These are phyloP conservation scores for Megalurothrips usitatus DNA, from an alignment of 2,888 invertebrate genomes.

Conservation along the genomic window DNA sequence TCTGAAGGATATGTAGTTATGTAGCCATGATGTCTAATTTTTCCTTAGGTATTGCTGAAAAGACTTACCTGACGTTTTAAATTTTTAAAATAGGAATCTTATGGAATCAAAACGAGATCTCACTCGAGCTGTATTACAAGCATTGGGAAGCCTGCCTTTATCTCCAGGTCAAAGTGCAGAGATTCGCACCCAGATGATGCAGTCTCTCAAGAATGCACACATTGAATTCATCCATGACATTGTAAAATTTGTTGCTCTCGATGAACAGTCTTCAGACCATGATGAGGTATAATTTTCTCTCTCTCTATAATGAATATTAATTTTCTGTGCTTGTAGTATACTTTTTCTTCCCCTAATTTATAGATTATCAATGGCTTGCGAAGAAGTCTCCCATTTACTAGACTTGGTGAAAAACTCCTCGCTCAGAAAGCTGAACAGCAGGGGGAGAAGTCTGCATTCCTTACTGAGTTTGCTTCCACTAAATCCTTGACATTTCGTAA, in stretches of 20 bases:
- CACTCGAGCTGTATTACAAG: slow-evolving; percentile 39
- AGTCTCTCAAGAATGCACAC: neutral
- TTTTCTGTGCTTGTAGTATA: neutral
- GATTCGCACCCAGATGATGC: neutral
- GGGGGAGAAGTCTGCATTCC: neutral
- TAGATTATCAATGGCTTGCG: slow-evolving; percentile 5
- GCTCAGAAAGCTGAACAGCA: neutral
- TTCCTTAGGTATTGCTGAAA: neutral
- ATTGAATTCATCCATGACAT: slow-evolving; percentile 19
- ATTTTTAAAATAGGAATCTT: slow-evolving; percentile 50
- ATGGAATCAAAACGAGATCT: slow-evolving; percentile 47
- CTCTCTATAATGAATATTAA: neutral
- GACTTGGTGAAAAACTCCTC: neutral
- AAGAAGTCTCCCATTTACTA: neutral
- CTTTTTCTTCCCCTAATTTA: neutral
- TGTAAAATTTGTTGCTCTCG: neutral
- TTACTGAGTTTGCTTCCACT: neutral
- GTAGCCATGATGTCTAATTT: neutral
- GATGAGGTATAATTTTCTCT: neutral
- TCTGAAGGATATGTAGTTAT: slow-evolving; percentile 46
- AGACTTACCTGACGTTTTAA: neutral
- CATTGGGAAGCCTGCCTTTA: slow-evolving; percentile 36
- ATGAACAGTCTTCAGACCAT: neutral
- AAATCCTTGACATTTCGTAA: neutral
- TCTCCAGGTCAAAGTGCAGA: neutral